Evolutionary conservation across 2,888 invertebrate species (phyloP).

Genomic region (Liodrosophila aerea): DNA sequence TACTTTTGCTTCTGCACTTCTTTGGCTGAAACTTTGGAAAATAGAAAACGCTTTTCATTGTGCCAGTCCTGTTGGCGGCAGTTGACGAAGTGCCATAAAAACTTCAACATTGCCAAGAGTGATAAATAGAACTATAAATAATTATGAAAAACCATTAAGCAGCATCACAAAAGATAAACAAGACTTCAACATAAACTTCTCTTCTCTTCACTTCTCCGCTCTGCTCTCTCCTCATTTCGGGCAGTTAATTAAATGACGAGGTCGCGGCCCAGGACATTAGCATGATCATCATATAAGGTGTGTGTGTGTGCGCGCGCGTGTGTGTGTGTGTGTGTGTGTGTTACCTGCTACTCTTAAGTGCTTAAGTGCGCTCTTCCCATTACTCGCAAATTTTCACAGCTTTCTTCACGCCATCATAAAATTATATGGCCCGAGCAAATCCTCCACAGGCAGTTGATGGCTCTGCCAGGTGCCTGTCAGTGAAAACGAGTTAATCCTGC

Average conservation of each 20-base stretch:
- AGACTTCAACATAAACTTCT: not conserved
- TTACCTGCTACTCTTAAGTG: no score
- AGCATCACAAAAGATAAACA: not conserved
- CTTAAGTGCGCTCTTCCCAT: slow-evolving; percentile 3
- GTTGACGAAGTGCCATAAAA: slow-evolving; percentile 22
- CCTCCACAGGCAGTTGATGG: slow-evolving; percentile 19
- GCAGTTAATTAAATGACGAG: not conserved
- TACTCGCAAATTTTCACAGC: slow-evolving; percentile 18
- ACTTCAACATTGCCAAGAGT: slow-evolving; percentile 18
- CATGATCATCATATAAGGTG: no score
- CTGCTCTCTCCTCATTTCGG: not conserved
- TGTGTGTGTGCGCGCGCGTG: no score
- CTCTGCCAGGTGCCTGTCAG: slow-evolving; percentile 11
- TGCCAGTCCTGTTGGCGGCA: not conserved
- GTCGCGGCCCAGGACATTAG: no score
- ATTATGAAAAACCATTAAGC: slow-evolving; percentile 54
- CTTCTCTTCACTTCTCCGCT: no score
- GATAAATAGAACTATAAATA: slow-evolving; percentile 55
- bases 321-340: no score
- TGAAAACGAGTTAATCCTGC: slow-evolving; percentile 60
- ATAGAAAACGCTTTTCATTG: not conserved
- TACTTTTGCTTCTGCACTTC: not conserved
- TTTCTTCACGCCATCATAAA: slow-evolving; percentile 53
- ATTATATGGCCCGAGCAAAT: slow-evolving; percentile 47
- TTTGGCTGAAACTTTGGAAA: not conserved